A percentile compares a stretch with the other conserved stretches of the same genome.
Evolutionary conservation across 2,113 vertebrate species (phyloP).

Genomic region (Deroptyus accipitrinus): DNA sequence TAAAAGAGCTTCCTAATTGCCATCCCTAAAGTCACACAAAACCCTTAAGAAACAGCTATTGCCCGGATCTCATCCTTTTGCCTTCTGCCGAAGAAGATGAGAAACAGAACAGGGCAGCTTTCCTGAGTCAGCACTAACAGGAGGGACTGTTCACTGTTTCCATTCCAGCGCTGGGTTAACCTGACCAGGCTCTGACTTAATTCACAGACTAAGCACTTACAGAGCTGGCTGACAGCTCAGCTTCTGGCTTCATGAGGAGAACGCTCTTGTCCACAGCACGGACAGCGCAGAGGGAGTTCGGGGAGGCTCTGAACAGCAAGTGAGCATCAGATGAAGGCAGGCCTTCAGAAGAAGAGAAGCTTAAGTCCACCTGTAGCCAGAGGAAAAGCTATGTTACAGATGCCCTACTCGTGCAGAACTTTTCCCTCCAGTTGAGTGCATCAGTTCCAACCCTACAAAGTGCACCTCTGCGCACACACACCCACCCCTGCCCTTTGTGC

Average conservation of each 20-base stretch:
- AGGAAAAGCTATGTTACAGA: background rate
- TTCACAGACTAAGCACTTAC: slow-evolving; percentile 47
- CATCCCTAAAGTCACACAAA: background rate
- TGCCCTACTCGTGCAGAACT: background rate
- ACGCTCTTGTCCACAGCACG: slow-evolving; percentile 87
- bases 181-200: background rate
- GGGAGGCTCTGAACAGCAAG: slow-evolving; percentile 73
- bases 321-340: slow-evolving; percentile 76
- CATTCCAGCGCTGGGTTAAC: background rate
- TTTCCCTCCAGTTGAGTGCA: background rate
- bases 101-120: background rate
- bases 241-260: slow-evolving; percentile 78
- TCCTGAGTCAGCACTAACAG: background rate
- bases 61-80: background rate
- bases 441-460: background rate
- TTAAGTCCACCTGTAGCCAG: slow-evolving; percentile 72
- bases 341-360: slow-evolving; percentile 70
- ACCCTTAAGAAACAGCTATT: background rate
- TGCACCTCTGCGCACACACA: accelerated
- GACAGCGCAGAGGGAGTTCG: slow-evolving; percentile 83
- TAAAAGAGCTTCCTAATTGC: background rate
- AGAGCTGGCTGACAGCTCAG: slow-evolving; percentile 71
- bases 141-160: background rate
- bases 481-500: background rate
- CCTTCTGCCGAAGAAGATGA: background rate